Evolutionary conservation across 2,797 vertebrate genomes (phyloP).

Genomic region (Xenopus petersii): DNA sequence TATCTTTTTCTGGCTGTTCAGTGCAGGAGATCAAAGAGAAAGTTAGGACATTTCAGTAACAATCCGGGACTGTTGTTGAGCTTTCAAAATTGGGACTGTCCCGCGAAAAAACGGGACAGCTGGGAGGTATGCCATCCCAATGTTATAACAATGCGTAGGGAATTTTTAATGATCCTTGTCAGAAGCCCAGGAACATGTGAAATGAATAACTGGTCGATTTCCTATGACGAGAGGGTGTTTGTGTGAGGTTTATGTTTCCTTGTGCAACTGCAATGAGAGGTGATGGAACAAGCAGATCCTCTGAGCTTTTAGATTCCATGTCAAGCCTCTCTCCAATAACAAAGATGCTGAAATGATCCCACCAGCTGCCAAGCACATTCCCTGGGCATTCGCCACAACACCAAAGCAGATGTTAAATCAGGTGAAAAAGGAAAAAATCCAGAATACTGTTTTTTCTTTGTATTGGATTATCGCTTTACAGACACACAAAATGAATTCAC

Average conservation of each 20-base stretch:
- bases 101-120: too few relatives aligned
- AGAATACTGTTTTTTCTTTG: not conserved
- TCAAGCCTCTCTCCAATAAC: not conserved
- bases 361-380: not conserved
- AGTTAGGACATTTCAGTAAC: too few relatives aligned
- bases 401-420: constrained; percentile 23
- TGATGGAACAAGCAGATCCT: not conserved
- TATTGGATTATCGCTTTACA: not conserved
- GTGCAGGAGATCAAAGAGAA: too few relatives aligned
- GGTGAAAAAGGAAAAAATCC: not conserved
- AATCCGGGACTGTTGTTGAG: too few relatives aligned
- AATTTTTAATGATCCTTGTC: too few relatives aligned
- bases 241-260: constrained; percentile 9
- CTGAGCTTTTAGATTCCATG: constrained; percentile 6
- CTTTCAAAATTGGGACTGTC: too few relatives aligned
- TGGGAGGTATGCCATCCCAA: too few relatives aligned
- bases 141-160: too few relatives aligned
- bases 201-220: constrained; percentile 5
- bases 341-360: not conserved
- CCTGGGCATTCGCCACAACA: not conserved
- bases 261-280: not conserved
- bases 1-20: too few relatives aligned
- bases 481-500: too few relatives aligned
- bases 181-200: not conserved
- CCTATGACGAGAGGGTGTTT: constrained; percentile 7